Percentiles rank a stretch among this genome's conserved stretches.
Conservation (phyloP, 1,140 invertebrate species). For the Parasteatoda tepidariorum region DNA sequence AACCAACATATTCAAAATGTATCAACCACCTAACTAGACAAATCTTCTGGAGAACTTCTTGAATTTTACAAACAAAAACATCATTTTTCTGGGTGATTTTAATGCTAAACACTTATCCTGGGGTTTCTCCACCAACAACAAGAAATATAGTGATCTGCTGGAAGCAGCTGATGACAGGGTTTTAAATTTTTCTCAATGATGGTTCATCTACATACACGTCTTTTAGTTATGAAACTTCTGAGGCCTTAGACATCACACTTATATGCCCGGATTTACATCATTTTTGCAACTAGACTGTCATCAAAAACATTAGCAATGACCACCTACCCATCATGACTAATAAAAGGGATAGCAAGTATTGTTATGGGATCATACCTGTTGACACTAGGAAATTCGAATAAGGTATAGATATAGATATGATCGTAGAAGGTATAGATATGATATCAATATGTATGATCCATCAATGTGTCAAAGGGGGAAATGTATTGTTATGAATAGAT, state of each 20-base stretch:
- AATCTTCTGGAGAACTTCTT: neutral
- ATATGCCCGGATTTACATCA: neutral
- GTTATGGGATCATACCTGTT: no score
- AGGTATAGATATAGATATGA: no score
- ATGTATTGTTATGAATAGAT: no score
- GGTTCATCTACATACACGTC: neutral
- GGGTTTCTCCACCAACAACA: neutral
- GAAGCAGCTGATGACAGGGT: neutral
- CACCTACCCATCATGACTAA: neutral
- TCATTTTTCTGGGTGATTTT: neutral
- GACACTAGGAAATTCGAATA: no score
- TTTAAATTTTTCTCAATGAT: neutral
- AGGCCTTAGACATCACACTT: neutral
- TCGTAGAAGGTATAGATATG: no score
- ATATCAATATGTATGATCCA: no score
- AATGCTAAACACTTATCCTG: neutral
- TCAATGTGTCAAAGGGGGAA: no score
- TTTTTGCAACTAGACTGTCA: neutral
- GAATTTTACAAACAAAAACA: neutral
- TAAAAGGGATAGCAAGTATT: neutral
- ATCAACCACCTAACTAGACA: neutral
- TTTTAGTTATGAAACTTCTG: neutral
- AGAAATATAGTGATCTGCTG: neutral
- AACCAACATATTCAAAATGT: neutral
- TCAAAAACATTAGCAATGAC: neutral